Conservation (phyloP, 2,113 vertebrate species). For the Elaphurus davidianus region DNA sequence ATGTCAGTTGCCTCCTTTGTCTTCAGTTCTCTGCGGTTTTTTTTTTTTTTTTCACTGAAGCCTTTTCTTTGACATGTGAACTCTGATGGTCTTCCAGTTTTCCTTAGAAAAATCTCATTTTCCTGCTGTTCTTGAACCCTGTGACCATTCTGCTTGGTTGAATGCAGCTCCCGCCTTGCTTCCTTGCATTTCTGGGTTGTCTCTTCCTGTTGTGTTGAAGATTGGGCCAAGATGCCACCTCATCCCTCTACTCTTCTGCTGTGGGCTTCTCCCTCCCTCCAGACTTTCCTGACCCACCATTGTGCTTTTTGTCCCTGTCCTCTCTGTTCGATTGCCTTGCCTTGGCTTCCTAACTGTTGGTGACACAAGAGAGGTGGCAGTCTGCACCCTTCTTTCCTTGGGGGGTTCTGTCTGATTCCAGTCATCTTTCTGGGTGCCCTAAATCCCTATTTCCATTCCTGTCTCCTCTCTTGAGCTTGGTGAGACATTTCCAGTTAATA, state of each 20-base stretch:
- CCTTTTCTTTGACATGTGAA: background rate
- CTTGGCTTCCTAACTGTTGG: background rate
- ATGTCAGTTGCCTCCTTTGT: background rate
- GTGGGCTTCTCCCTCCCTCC: background rate
- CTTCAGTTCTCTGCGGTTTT: background rate
- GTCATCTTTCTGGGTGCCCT: background rate
- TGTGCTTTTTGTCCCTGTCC: background rate
- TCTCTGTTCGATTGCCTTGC: background rate
- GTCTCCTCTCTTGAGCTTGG: background rate
- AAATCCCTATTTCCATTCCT: background rate
- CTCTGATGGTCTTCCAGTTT: background rate
- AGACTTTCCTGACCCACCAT: background rate
- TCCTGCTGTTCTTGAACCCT: background rate
- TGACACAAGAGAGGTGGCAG: background rate
- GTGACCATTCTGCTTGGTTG: background rate
- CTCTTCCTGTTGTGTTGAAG: background rate
- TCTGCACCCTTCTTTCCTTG: background rate
- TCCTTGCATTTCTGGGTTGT: background rate
- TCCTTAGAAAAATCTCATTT: background rate
- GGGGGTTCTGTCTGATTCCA: background rate
- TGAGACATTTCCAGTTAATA: background rate
- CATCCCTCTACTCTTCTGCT: background rate
- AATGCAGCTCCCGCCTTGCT: background rate
- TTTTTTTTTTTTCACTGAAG: background rate
- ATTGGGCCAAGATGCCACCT: too few relatives aligned